Evolutionary conservation across 1,140 invertebrate species (phyloP).

Genomic region (Drosophila sturtevanti): DNA sequence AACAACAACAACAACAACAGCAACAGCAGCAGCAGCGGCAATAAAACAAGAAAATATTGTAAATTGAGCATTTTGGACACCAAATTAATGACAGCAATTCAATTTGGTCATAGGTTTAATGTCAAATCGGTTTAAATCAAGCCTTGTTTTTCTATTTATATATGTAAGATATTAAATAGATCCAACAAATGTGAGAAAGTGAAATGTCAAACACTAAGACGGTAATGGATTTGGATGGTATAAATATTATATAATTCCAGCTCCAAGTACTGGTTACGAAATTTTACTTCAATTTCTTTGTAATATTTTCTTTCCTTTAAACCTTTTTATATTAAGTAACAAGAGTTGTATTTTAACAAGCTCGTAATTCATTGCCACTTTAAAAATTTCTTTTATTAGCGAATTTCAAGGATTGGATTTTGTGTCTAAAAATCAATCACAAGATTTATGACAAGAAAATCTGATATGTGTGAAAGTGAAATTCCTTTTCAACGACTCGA

Average conservation of each 20-base stretch:
- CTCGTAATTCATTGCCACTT: neutral
- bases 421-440: constrained; percentile 35
- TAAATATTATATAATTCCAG: no score
- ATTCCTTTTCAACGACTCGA: constrained; percentile 32
- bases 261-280: no score
- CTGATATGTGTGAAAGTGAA: constrained; percentile 67
- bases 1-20: constrained; percentile 20
- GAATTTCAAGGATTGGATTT: neutral
- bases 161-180: neutral
- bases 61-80: constrained; percentile 47
- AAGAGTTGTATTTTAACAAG: no score
- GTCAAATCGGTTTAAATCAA: constrained; percentile 28
- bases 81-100: constrained; percentile 53
- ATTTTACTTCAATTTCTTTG: no score
- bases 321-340: neutral
- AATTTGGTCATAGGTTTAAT: constrained; percentile 36
- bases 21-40: constrained; percentile 22
- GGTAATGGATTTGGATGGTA: no score
- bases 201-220: constrained; percentile 27
- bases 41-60: constrained; percentile 19
- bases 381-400: neutral
- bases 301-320: no score
- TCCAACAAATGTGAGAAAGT: constrained; percentile 53
- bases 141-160: constrained; percentile 48
- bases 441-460: constrained; percentile 12